Percentiles rank a stretch among this genome's conserved stretches.
phyloP scores from a whole-genome alignment of 1,140 invertebrate genomes.

The Bombyx mandarina region DNA sequence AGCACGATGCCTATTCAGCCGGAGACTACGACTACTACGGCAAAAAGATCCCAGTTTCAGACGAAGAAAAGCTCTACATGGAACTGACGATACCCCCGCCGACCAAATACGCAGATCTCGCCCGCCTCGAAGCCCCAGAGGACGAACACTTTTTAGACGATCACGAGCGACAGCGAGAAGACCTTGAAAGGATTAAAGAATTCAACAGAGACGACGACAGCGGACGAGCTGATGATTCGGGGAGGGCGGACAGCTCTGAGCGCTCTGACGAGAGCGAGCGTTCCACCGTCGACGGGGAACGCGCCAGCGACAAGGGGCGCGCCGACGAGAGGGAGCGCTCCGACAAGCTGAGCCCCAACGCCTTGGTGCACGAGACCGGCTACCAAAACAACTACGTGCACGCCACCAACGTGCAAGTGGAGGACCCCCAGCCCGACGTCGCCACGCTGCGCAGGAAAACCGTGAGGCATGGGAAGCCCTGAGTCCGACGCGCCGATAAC shows the following conservation, averaged over 20 bases:
- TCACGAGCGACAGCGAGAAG: slow-evolving; percentile 28
- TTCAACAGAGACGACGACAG: slow-evolving; percentile 10
- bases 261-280: slow-evolving; percentile 13
- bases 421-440: slow-evolving; percentile 27
- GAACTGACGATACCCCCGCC: slow-evolving; percentile 35
- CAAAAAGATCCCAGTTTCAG: slow-evolving; percentile 37
- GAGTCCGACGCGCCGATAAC: slow-evolving; percentile 15
- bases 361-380: slow-evolving; percentile 38
- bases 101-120: slow-evolving; percentile 36
- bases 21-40: slow-evolving; percentile 56
- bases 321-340: slow-evolving; percentile 38
- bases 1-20: slow-evolving; percentile 23
- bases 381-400: slow-evolving; percentile 45
- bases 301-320: slow-evolving; percentile 26
- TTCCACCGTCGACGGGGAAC: slow-evolving; percentile 24
- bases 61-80: slow-evolving; percentile 42
- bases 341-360: slow-evolving; percentile 46
- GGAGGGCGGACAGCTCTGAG: slow-evolving; percentile 12
- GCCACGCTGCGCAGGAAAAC: slow-evolving; percentile 23
- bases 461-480: slow-evolving; percentile 21
- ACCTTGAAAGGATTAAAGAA: slow-evolving; percentile 19
- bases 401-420: slow-evolving; percentile 39
- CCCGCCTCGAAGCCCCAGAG: slow-evolving; percentile 26
- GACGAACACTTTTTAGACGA: slow-evolving; percentile 44
- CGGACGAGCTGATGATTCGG: slow-evolving; percentile 9